These are phyloP conservation scores for Pteruthius melanotis DNA, from an alignment of 2,113 vertebrate species.

Conservation along the genomic window DNA sequence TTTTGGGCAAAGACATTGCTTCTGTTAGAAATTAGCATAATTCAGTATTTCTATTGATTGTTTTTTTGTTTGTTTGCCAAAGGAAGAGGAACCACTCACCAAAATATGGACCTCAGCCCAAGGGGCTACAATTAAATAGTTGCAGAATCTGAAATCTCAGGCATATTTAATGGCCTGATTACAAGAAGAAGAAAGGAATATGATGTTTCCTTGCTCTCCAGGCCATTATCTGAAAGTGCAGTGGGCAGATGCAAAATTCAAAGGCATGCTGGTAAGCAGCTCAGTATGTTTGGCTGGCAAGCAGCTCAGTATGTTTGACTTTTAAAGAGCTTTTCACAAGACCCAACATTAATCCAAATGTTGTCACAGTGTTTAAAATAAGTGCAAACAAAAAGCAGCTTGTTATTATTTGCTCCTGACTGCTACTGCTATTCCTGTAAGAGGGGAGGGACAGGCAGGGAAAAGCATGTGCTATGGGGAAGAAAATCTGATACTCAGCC, in stretches of 20 bases:
- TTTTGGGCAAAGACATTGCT: not conserved
- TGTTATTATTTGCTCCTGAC: slow-evolving; percentile 14
- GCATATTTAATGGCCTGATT: not conserved
- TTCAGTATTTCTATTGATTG: not conserved
- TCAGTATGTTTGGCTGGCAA: not conserved
- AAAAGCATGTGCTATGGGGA: not conserved
- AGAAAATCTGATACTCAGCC: not conserved
- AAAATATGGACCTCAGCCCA: not conserved
- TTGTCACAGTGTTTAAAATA: slow-evolving; percentile 2
- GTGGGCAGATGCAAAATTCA: slow-evolving; percentile 18
- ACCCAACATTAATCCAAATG: slow-evolving; percentile 18
- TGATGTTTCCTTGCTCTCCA: not conserved
- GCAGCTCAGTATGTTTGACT: slow-evolving; percentile 25
- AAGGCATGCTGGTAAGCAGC: slow-evolving; percentile 22
- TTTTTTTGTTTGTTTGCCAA: not conserved
- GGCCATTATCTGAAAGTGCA: slow-evolving; percentile 6
- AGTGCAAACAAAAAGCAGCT: slow-evolving; percentile 9
- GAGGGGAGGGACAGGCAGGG: not conserved
- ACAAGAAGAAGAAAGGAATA: not conserved
- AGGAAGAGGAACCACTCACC: slow-evolving; percentile 12
- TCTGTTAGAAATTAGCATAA: slow-evolving; percentile 11
- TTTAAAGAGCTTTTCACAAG: slow-evolving; percentile 40
- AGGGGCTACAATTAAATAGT: not conserved
- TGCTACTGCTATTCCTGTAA: not conserved
- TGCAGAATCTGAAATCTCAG: not conserved